Conservation (phyloP, 2,113 vertebrate species). For the Candoia aspera region DNA sequence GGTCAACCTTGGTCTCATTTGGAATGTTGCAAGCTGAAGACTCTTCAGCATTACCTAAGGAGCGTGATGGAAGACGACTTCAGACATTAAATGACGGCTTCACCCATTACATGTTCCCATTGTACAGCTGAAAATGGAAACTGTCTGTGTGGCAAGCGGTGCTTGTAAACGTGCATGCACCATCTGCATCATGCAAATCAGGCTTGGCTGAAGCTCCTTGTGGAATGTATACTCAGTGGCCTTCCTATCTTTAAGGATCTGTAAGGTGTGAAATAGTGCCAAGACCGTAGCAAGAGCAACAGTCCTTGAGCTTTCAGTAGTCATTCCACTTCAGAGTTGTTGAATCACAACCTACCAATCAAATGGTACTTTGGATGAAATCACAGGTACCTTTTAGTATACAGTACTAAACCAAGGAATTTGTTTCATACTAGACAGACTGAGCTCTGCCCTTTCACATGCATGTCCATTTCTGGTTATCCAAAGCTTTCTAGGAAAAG, state of each 20-base stretch:
- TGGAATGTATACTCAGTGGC: neutral
- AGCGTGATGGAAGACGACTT: neutral
- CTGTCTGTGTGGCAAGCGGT: neutral
- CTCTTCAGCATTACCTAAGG: neutral
- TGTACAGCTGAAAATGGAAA: neutral
- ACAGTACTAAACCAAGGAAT: neutral
- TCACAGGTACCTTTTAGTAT: neutral
- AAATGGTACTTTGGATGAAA: neutral
- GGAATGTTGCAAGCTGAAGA: neutral
- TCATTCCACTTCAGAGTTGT: neutral
- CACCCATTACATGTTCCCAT: neutral
- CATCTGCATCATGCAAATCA: neutral
- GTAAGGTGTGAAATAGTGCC: neutral
- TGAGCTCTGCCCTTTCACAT: neutral
- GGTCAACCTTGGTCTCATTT: neutral
- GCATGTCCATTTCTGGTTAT: neutral
- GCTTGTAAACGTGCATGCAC: neutral
- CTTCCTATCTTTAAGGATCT: neutral
- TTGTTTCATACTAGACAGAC: neutral
- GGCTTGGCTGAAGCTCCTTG: neutral
- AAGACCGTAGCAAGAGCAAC: neutral
- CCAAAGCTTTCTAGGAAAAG: neutral
- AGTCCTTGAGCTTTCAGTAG: neutral
- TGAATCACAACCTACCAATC: no score
- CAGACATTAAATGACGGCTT: neutral